phyloP scores from a whole-genome alignment of 2,797 vertebrate species.

The Coendou prehensilis region DNA sequence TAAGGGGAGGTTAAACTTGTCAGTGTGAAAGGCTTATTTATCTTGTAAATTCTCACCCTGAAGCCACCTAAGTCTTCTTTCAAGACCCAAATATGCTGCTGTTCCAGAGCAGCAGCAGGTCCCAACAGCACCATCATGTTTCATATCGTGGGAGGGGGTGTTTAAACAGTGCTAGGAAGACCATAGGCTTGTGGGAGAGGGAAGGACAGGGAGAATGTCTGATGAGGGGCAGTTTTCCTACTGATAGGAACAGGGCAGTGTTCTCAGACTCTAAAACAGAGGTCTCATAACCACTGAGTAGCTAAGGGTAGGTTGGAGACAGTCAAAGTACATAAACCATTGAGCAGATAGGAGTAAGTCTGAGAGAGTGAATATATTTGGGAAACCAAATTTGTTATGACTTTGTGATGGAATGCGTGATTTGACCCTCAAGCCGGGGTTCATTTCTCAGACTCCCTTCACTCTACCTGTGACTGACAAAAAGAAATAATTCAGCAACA shows the following conservation, averaged over 20 bases:
- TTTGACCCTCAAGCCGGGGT: background rate
- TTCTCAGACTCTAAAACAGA: background rate
- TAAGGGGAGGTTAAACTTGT: slow-evolving; percentile 35
- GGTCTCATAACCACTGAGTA: accelerated
- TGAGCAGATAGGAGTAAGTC: background rate
- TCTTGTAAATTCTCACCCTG: slow-evolving; percentile 43
- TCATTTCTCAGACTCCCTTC: background rate
- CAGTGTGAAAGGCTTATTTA: slow-evolving; percentile 35
- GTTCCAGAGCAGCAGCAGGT: background rate
- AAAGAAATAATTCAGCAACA: background rate
- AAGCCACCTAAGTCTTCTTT: background rate
- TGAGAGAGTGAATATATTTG: background rate
- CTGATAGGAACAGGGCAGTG: background rate
- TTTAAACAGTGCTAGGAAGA: background rate
- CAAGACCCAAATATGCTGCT: background rate
- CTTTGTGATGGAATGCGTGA: no score
- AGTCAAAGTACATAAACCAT: no score
- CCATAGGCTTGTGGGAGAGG: background rate
- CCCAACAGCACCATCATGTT: background rate
- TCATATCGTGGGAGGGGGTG: background rate
- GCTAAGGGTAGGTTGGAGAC: background rate
- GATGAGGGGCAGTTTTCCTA: accelerated
- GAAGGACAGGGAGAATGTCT: background rate
- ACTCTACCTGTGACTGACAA: background rate
- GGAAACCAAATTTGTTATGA: background rate